Evolutionary conservation across 2,797 vertebrate genomes (phyloP).

Genomic region (Echiichthys vipera): DNA sequence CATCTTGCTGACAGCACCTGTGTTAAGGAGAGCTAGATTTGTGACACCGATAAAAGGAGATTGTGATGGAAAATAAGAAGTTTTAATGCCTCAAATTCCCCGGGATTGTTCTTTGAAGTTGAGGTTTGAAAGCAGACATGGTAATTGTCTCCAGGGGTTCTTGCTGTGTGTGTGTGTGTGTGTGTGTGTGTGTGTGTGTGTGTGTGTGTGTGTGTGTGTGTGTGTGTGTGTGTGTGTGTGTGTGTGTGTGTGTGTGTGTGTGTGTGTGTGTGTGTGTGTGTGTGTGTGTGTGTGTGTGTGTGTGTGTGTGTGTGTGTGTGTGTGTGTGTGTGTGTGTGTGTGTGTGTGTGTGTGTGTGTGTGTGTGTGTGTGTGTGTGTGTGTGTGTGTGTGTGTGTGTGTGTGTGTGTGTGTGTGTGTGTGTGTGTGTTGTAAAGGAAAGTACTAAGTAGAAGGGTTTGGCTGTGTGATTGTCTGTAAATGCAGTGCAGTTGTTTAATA

Average conservation of each 20-base stretch:
- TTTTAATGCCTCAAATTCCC: conserved; percentile 77
- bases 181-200: conserved; percentile 20
- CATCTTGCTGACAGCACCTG: conserved; percentile 65
- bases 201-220: background rate
- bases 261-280: background rate
- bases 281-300: conserved; percentile 23
- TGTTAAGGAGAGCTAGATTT: conserved; percentile 65
- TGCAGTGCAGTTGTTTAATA: conserved; percentile 31
- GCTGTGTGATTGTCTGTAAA: conserved; percentile 23
- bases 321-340: conserved; percentile 17
- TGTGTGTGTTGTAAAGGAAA: conserved; percentile 39
- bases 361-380: conserved; percentile 8
- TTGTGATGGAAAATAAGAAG: conserved; percentile 70
- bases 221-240: conserved; percentile 8
- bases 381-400: conserved; percentile 1
- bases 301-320: conserved; percentile 12
- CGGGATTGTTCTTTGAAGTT: conserved; percentile 74
- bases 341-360: conserved; percentile 18
- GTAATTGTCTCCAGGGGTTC: conserved; percentile 78
- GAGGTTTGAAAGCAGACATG: conserved; percentile 68
- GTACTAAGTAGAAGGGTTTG: conserved; percentile 31
- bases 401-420: conserved; percentile 12
- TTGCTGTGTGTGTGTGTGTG: conserved; percentile 24
- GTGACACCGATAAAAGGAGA: conserved; percentile 69
- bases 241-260: conserved; percentile 23